Evolutionary conservation across 2,113 vertebrate species (phyloP), one percentile per base, ranked within the genome.

Genomic region (Myotis brandtii): DNA sequence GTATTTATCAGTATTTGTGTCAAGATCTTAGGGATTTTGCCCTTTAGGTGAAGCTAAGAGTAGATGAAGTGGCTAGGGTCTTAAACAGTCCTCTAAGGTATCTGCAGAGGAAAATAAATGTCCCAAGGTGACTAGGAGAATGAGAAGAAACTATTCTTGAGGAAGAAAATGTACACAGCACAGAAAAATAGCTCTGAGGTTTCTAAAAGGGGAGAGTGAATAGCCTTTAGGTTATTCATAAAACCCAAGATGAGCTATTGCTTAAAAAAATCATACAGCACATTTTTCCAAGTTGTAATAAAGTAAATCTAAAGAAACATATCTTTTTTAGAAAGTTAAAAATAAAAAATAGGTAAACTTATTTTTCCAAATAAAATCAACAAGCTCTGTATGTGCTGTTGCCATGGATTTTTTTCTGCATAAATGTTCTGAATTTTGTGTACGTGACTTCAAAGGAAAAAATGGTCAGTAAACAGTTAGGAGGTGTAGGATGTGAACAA

Each of bases 1-100:
- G 94, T 98, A 98, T 98, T 98, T 98, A 98, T 98, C 98, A 98
- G 97, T 95, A 98, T 98, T 96, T 98, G 98, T 98, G 98, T 98
- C 98, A 98, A 98, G 97, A 97, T 98, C 98, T 98, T 98, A 98
- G 98, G 96, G 94, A 98, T 98, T 98, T 98, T 98, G 96, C 97
- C 98, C 98, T 98, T 98, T 97, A 98, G 98, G 98, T 98, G 96
- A 98, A 97, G 97, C 91, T 98, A 97, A 96, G 98, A 97, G 95
- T 98, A 97, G 97, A 98, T 97, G 95, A 94, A 97, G 97, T 98
- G 95, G 97, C 92, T 87, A 98, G 83, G 75, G 97, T 98, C 89
- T 97, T 98, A 98, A 98, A 97, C 96, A 98, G 95, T 97, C 95
- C 91, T 93, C 86, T 86, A 95, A 97, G 91, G 73, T 86, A 96